Base-by-base conservation (phyloP, 2,113 vertebrate genomes). In the Leptocoma aspasia region DNA sequence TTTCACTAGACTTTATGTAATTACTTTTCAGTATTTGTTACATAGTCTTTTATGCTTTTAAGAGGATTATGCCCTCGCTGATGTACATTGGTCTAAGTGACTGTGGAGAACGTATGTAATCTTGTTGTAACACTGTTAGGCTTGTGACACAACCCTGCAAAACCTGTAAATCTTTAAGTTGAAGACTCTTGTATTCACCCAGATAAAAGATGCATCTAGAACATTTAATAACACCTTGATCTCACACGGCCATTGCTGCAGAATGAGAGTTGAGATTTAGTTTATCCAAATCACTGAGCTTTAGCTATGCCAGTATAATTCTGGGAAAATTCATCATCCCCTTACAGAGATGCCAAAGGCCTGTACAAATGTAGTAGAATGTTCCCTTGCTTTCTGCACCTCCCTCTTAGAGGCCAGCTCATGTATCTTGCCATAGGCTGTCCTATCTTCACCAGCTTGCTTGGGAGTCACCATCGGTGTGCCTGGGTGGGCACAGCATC, bases 31-130 rank as follows among this genome's bases (percentile, higher is more conserved):
- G 53, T 82, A 84, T 86, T 92, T 84, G 47, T 69, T 80, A 68
- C 28, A 8, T 60, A 44, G 42, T 33, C 21, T 66, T 85, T 68
- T 85, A 44, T 88, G 61, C 35, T 89, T 94, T 52, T 70, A 91
- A 85, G 65, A 93, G 68, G 66, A 92, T 92, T 93, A 71, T 82
- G 50, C n/a, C 50, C 60, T 82, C 5, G 1, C n/a, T 69, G 44
- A 44, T 93, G 75, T 65, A 70, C 47, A 13, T 28, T 65, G 77
- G 35, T 89, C 90, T 96, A 90, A 90, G 53, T 63, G n/a, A 56
- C 66, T 89, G 11, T 65, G 63, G 65, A 89, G 82, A 93, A 92
- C 30, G 44, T 73, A 26, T 49, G 28, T 89, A 83, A 90, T 81
- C 59, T 84, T 3, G 11, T 86, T 63, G 49, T 70, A 80, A 49